Percentiles rank a stretch among this genome's conserved stretches.
Conservation (phyloP, 1,140 invertebrate genomes). For the Aporrectodea caliginosa region DNA sequence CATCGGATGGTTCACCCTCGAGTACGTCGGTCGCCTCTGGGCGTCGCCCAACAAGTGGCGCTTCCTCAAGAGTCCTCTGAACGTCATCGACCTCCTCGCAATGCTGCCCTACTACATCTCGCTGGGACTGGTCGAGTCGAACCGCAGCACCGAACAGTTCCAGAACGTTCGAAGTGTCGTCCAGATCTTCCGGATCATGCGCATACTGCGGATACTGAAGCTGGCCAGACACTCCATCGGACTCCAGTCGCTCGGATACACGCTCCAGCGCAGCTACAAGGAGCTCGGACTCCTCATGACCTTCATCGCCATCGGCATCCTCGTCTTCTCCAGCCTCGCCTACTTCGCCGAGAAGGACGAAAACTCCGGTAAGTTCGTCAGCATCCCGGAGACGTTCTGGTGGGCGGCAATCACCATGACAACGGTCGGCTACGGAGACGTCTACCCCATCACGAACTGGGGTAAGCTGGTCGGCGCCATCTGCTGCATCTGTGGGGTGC, state of each 20-base stretch:
- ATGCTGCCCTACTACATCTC: constrained; percentile 88
- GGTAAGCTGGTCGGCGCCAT: constrained; percentile 55
- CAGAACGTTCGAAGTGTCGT: constrained; percentile 65
- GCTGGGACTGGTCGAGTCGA: constrained; percentile 51
- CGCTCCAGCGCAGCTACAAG: constrained; percentile 96
- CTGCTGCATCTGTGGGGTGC: constrained; percentile 98
- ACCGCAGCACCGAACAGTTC: constrained; percentile 57
- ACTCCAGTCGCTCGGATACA: constrained; percentile 96
- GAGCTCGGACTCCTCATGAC: constrained; percentile 97
- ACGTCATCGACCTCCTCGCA: constrained; percentile 96
- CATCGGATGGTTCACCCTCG: constrained; percentile 99
- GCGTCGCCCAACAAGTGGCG: constrained; percentile 99
- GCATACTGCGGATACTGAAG: constrained; percentile 97
- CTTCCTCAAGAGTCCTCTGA: constrained; percentile 96
- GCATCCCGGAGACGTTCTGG: constrained; percentile 54
- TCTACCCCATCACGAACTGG: constrained; percentile 49
- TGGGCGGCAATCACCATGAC: constrained; percentile 97
- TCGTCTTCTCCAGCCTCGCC: constrained; percentile 97
- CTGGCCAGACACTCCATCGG: constrained; percentile 97
- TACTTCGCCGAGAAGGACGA: constrained; percentile 94
- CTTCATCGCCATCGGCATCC: constrained; percentile 97
- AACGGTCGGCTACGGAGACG: constrained; percentile 82
- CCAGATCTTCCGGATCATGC: constrained; percentile 98
- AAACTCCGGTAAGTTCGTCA: constrained; percentile 42
- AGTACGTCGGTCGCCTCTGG: constrained; percentile 95